These are phyloP conservation scores for Dallia pectoralis DNA, from an alignment of 2,797 vertebrate species.

Conservation along the genomic window DNA sequence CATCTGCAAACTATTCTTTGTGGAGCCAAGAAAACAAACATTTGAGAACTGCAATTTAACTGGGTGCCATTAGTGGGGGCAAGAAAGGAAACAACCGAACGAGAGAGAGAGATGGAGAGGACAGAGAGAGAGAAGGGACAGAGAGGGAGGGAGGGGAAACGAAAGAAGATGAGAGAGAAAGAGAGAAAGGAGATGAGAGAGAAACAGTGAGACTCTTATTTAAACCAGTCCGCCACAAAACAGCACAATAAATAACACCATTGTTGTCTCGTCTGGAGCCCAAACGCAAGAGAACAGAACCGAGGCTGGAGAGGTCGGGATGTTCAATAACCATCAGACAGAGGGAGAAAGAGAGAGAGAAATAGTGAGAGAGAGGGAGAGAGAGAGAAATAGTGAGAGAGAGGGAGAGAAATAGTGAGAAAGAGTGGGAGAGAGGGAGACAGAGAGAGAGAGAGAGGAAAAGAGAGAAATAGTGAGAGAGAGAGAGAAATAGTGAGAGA, in stretches of 20 bases:
- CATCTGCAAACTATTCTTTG: slow-evolving; percentile 77
- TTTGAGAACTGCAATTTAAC: slow-evolving; percentile 74
- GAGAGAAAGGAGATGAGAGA: slow-evolving; percentile 36
- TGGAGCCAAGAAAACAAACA: slow-evolving; percentile 77
- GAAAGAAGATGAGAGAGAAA: slow-evolving; percentile 30
- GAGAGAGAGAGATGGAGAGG: slow-evolving; percentile 26
- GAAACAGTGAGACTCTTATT: slow-evolving; percentile 67
- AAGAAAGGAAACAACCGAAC: slow-evolving; percentile 52
- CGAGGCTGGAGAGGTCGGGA: slow-evolving; percentile 37
- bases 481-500: no score
- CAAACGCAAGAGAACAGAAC: slow-evolving; percentile 49
- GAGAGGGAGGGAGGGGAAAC: slow-evolving; percentile 8
- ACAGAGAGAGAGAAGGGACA: slow-evolving; percentile 6
- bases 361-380: slow-evolving; percentile 17
- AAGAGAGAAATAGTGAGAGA: no score
- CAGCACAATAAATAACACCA: slow-evolving; percentile 77
- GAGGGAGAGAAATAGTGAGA: slow-evolving; percentile 11
- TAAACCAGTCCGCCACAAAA: slow-evolving; percentile 74
- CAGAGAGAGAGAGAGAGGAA: background rate
- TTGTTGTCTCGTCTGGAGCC: slow-evolving; percentile 71
- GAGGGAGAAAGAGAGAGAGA: slow-evolving; percentile 8
- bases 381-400: background rate
- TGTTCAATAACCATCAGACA: slow-evolving; percentile 34
- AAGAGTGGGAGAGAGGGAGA: slow-evolving; percentile 7
- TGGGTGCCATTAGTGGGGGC: slow-evolving; percentile 72